Conservation (phyloP, 1,140 invertebrate species). For the Pinna nobilis region DNA sequence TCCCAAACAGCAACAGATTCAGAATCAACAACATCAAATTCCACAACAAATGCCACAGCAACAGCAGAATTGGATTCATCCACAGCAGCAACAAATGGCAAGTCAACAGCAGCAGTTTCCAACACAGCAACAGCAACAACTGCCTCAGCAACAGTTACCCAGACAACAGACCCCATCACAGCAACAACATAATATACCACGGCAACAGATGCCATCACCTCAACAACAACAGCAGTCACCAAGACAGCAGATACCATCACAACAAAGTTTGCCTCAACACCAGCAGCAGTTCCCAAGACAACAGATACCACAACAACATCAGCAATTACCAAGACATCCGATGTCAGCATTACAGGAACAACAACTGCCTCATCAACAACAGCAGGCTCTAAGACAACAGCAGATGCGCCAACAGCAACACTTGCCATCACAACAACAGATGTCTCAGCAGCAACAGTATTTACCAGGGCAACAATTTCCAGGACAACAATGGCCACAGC, state of each 20-base stretch:
- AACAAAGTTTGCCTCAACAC: neutral
- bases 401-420: slow-evolving; percentile 10
- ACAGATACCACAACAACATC: slow-evolving; percentile 10
- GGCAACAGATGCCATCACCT: slow-evolving; percentile 13
- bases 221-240: slow-evolving; percentile 4
- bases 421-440: slow-evolving; percentile 24
- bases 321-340: neutral
- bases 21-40: no score
- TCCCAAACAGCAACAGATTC: no score
- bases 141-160: no score
- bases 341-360: neutral
- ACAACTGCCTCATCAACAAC: slow-evolving; percentile 9
- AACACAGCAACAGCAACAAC: no score
- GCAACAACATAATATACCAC: no score
- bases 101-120: no score
- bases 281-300: neutral
- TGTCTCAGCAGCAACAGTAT: slow-evolving; percentile 23
- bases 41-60: no score
- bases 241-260: neutral
- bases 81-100: no score
- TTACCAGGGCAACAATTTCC: slow-evolving; percentile 13
- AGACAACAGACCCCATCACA: no score
- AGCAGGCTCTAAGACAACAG: neutral
- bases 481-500: slow-evolving; percentile 4
- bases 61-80: no score